phyloP scores from a whole-genome alignment of 2,797 vertebrate species.

The Myotis daubentonii region DNA sequence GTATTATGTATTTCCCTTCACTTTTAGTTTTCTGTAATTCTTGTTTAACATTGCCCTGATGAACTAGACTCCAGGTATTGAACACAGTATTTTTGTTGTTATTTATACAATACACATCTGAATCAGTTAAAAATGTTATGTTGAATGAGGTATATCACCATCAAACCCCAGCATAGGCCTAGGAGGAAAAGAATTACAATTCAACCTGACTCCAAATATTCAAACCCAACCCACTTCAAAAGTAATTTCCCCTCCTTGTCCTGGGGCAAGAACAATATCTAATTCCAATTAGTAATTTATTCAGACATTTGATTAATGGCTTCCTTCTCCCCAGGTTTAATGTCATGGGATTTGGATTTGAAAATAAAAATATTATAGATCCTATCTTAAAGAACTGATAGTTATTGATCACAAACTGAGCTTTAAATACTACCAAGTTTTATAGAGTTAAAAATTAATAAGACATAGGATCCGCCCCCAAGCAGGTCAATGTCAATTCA shows the following conservation, averaged over 20 bases:
- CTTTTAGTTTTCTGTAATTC: background rate
- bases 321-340: background rate
- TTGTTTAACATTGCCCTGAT: background rate
- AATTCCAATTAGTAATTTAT: background rate
- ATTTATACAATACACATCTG: background rate
- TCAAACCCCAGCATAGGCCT: background rate
- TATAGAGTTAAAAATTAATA: background rate
- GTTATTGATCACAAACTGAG: background rate
- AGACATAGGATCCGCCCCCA: background rate
- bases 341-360: background rate
- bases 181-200: background rate
- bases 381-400: background rate
- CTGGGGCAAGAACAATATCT: background rate
- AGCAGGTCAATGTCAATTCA: background rate
- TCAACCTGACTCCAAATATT: background rate
- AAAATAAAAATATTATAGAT: background rate
- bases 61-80: background rate
- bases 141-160: background rate
- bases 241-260: background rate
- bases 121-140: background rate
- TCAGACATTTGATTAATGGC: background rate
- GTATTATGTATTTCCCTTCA: background rate
- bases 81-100: background rate
- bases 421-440: background rate
- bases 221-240: background rate